Conservation (phyloP, 2,888 invertebrate species). For the Drosophila greeni region DNA sequence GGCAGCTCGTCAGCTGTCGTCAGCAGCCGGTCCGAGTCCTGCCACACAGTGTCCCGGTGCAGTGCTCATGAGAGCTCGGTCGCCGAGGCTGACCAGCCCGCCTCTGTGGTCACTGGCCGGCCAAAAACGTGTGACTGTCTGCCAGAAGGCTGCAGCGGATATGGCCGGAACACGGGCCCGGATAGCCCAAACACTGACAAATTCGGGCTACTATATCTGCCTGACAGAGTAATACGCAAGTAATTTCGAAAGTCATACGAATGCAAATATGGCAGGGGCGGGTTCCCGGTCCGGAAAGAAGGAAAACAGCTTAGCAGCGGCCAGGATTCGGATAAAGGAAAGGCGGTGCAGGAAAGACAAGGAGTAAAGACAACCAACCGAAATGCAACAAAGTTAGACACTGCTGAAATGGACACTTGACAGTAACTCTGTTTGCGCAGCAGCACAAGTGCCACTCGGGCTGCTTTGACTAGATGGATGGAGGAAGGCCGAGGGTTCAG, state of each 20-base stretch:
- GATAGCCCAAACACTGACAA: conserved; percentile 70
- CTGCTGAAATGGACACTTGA: conserved; percentile 72
- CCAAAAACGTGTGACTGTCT: conserved; percentile 70
- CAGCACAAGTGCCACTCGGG: conserved; percentile 57
- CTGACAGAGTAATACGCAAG: conserved; percentile 40
- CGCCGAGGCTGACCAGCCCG: conserved; percentile 56
- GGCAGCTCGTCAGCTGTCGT: conserved; percentile 30
- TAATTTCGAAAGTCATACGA: conserved; percentile 59
- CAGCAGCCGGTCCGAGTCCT: conserved; percentile 3
- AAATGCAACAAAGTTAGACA: conserved; percentile 64
- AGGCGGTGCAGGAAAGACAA: neutral
- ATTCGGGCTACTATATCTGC: conserved; percentile 57
- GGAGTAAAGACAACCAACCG: conserved; percentile 45
- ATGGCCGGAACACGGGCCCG: conserved; percentile 12
- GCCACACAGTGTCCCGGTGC: neutral
- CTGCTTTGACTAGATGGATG: conserved; percentile 37
- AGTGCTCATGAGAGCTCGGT: neutral
- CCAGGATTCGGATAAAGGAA: neutral
- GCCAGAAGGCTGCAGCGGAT: conserved; percentile 16
- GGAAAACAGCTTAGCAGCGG: conserved; percentile 21
- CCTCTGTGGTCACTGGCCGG: conserved; percentile 41
- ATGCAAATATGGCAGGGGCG: conserved; percentile 45
- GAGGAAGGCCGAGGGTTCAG: conserved; percentile 5
- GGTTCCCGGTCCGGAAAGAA: conserved; percentile 17
- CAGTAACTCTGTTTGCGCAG: conserved; percentile 66